These are phyloP conservation scores for Lydus trimaculatus DNA, from an alignment of 2,888 invertebrate genomes.

Conservation along the genomic window DNA sequence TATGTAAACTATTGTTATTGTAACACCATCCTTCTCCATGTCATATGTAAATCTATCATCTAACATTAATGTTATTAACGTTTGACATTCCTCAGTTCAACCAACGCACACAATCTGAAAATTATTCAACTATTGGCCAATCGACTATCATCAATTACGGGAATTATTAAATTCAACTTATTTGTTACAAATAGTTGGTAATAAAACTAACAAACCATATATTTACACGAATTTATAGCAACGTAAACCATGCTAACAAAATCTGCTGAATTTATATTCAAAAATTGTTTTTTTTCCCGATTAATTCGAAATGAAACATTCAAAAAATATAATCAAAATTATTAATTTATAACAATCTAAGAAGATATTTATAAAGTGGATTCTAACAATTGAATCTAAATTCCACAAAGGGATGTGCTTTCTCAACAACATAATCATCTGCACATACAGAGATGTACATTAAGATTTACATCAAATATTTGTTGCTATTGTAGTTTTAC, in stretches of 20 bases:
- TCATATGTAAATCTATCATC: conserved; percentile 36
- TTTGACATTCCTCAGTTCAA: conserved; percentile 31
- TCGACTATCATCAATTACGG: conserved; percentile 28
- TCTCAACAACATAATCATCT: conserved; percentile 10
- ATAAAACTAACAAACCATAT: conserved; percentile 7
- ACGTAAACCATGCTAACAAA: too few species aligned
- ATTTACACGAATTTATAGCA: background rate
- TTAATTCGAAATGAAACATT: background rate
- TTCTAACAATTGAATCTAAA: conserved; percentile 24
- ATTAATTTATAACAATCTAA: background rate
- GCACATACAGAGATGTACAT: conserved; percentile 6
- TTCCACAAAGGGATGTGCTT: conserved; percentile 18
- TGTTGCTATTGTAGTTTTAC: conserved; percentile 23
- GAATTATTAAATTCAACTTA: conserved; percentile 31
- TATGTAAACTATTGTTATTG: conserved; percentile 17
- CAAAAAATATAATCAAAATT: background rate
- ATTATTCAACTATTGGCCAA: conserved; percentile 34
- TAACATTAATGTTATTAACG: conserved; percentile 35
- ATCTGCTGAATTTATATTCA: too few species aligned
- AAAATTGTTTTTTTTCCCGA: too few species aligned
- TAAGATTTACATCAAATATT: conserved; percentile 27
- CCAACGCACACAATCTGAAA: conserved; percentile 27
- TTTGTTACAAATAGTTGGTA: conserved; percentile 17
- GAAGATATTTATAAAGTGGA: background rate
- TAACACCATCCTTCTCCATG: conserved; percentile 29